A percentile compares a stretch with the other conserved stretches of the same genome.
Evolutionary conservation across 2,888 invertebrate species (phyloP).

Genomic region (Drosophila atripex): DNA sequence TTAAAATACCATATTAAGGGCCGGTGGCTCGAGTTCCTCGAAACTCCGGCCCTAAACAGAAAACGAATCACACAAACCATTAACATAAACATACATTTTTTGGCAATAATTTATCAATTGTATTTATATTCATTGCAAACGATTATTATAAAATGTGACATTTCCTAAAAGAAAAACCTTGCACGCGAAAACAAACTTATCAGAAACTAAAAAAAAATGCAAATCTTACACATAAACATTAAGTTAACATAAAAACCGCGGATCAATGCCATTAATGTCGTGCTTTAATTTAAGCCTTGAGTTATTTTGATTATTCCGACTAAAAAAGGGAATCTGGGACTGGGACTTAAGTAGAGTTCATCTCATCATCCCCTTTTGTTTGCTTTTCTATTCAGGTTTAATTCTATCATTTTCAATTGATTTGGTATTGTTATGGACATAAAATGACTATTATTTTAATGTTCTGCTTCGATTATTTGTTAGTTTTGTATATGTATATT

Average conservation of each 20-base stretch:
- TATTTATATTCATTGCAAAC: not conserved
- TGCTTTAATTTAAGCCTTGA: slow-evolving; percentile 65
- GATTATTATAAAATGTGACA: not conserved
- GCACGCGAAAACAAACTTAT: not conserved
- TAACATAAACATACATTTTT: slow-evolving; percentile 20
- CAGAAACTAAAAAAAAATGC: slow-evolving; percentile 4
- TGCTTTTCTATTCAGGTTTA: slow-evolving; percentile 42
- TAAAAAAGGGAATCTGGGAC: slow-evolving; percentile 22
- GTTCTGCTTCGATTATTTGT: slow-evolving; percentile 38
- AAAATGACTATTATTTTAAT: slow-evolving; percentile 23
- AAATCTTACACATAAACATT: slow-evolving; percentile 39
- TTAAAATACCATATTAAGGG: slow-evolving; percentile 55
- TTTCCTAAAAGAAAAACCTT: not conserved
- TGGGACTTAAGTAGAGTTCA: not conserved
- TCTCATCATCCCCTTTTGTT: not conserved
- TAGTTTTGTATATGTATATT: slow-evolving; percentile 22
- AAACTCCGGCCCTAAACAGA: not conserved
- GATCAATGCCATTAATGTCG: slow-evolving; percentile 75
- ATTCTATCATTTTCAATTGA: slow-evolving; percentile 26
- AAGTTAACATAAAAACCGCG: slow-evolving; percentile 49
- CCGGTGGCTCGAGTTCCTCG: too few relatives aligned
- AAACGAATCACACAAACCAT: slow-evolving; percentile 20
- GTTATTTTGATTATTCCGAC: slow-evolving; percentile 46
- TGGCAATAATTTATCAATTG: not conserved
- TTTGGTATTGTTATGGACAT: slow-evolving; percentile 59